A percentile compares a stretch with the other conserved stretches of the same genome.
Conservation (phyloP, 2,888 invertebrate species). For the Sesamia inferens region DNA sequence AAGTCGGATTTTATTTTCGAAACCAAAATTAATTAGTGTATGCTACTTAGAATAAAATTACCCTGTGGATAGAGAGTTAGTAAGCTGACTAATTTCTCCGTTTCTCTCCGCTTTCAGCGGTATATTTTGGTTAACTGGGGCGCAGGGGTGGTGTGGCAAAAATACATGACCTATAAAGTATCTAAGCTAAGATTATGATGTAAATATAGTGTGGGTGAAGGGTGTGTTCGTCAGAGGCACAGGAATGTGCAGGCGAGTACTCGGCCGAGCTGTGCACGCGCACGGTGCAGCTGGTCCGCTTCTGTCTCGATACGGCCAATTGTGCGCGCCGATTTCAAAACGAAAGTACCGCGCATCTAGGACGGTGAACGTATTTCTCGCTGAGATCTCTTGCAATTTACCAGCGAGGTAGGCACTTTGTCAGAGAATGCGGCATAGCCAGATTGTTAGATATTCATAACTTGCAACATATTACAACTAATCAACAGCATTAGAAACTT, state of each 20-base stretch:
- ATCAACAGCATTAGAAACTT: slow-evolving; percentile 74
- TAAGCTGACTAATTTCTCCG: slow-evolving; percentile 4
- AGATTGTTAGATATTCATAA: slow-evolving; percentile 86
- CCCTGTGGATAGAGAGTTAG: slow-evolving; percentile 12
- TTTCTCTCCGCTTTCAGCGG: slow-evolving; percentile 4
- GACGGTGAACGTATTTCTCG: slow-evolving; percentile 90
- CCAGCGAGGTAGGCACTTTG: slow-evolving; percentile 79
- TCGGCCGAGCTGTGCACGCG: slow-evolving; percentile 60
- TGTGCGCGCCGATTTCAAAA: slow-evolving; percentile 90
- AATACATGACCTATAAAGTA: slow-evolving; percentile 36
- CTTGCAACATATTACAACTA: slow-evolving; percentile 80
- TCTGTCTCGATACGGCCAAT: slow-evolving; percentile 88
- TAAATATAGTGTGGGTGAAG: slow-evolving; percentile 28
- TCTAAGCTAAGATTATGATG: slow-evolving; percentile 1
- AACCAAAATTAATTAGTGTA: slow-evolving; percentile 30
- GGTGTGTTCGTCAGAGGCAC: slow-evolving; percentile 59
- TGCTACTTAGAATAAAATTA: slow-evolving; percentile 18
- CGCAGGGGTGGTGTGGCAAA: slow-evolving; percentile 31
- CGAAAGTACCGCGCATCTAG: slow-evolving; percentile 90
- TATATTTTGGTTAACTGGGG: slow-evolving; percentile 28
- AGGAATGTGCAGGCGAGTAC: slow-evolving; percentile 80
- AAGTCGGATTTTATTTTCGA: slow-evolving; percentile 29
- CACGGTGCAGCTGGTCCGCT: slow-evolving; percentile 78
- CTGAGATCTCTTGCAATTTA: slow-evolving; percentile 88
- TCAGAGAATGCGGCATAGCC: slow-evolving; percentile 82